These are phyloP conservation scores for Nematolebias whitei DNA, from an alignment of 2,113 vertebrate genomes.

Conservation along the genomic window DNA sequence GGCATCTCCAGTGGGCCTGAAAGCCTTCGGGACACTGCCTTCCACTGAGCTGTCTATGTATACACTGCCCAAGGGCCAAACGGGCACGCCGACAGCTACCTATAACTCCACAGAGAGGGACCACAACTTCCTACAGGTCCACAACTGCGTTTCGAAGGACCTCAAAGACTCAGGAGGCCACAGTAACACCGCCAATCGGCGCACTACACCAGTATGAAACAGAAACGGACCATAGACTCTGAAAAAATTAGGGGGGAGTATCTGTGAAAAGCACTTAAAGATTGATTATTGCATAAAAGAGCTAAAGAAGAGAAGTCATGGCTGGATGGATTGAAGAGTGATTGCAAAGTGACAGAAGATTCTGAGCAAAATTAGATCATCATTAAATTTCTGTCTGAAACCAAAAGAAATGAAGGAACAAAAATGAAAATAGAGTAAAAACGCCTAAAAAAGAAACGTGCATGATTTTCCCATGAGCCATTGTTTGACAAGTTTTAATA, in stretches of 20 bases:
- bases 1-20: conserved; percentile 93
- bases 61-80: conserved; percentile 90
- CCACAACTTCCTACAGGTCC: conserved; percentile 98
- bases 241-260: conserved; percentile 27
- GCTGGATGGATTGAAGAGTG: conserved; percentile 9
- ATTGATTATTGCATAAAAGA: conserved; percentile 23
- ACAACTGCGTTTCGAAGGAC: conserved; percentile 98
- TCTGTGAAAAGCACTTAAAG: conserved; percentile 29
- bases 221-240: conserved; percentile 31
- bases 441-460: conserved; percentile 78
- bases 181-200: conserved; percentile 94
- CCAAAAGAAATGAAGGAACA: conserved; percentile 6
- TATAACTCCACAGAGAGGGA: conserved; percentile 95
- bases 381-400: conserved; percentile 74
- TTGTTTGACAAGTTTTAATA: conserved; percentile 93
- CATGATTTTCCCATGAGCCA: conserved; percentile 96
- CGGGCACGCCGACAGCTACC: conserved; percentile 89
- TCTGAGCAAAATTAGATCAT: conserved; percentile 58
- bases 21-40: conserved; percentile 92
- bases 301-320: conserved; percentile 3
- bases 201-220: conserved; percentile 96
- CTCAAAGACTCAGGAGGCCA: conserved; percentile 92
- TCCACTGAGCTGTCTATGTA: conserved; percentile 99
- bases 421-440: conserved; percentile 58
- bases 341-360: conserved; percentile 4